Evolutionary conservation across 2,797 vertebrate genomes (phyloP), one percentile per base, ranked within the genome.

Genomic region (Rhyacichthys aspro): DNA sequence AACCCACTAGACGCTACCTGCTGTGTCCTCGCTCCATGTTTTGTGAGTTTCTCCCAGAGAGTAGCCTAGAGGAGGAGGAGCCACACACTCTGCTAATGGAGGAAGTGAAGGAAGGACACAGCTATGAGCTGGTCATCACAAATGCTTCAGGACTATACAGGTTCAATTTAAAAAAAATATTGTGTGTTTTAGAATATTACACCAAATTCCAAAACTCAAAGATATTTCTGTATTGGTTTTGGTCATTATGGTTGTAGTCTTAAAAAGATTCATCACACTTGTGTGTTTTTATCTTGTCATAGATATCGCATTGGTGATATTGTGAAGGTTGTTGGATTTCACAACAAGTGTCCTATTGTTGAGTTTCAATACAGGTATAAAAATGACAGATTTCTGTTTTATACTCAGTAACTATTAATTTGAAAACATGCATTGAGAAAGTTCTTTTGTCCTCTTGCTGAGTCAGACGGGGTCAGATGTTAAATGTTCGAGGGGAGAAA

Each of bases 401-500:
- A 44, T 0, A 1, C 0, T 3, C 4, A 5, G 37, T 5, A 38
- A 37, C 8, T 11, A 16, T 44, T n/a, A 1, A 32, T 52, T 74
- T 18, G 8, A 1, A 37, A 56, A n/a, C 15, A 9, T 2, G 19
- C 11, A 7, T 11, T 38, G 41, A 42, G 12, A 9, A 5, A 11
- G 0, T 11, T 8, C 34, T 57, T 38, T 16, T 28, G n/a, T 2
- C 12, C 8, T 57, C 48, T 8, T 4, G 72, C 9, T 59, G 11
- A 53, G 3, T 52, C 87, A 98, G 96, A 75, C 90, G 89, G 23
- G 89, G 91, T 60, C 93, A 98, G 81, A 89, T 83, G 5, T 83
- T 98, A 87, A 96, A 72, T 0, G 91, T 98, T 3, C 86, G 96
- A 37, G 96, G 96, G 0, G 96, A 98, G 84, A 92, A 88, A 65